Conservation (phyloP, 2,113 vertebrate genomes). For the Zonotrichia leucophrys region DNA sequence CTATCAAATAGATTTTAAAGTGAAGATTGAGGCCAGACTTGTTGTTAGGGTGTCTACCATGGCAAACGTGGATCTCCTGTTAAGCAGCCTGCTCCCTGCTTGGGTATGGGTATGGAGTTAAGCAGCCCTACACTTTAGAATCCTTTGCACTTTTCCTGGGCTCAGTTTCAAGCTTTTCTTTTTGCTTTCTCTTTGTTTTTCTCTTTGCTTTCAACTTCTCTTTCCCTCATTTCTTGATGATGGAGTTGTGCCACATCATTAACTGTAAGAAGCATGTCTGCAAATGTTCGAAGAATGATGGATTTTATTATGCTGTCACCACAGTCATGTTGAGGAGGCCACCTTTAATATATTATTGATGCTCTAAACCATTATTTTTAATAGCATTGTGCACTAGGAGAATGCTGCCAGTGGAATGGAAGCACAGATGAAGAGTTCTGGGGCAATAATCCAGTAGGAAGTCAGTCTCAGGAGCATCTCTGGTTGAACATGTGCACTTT, state of each 20-base stretch:
- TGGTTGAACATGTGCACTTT: neutral
- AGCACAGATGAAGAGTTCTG: neutral
- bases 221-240: neutral
- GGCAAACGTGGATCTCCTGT: neutral
- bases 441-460: neutral
- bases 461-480: neutral
- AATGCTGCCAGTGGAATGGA: neutral
- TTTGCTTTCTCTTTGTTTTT: neutral
- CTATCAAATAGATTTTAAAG: neutral
- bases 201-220: neutral
- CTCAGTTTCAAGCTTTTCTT: neutral
- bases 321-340: neutral
- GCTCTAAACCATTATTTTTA: conserved; percentile 33
- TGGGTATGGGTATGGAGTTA: neutral
- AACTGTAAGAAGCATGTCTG: neutral
- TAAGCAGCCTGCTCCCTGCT: neutral
- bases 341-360: conserved; percentile 32
- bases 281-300: conserved; percentile 39
- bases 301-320: neutral
- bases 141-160: neutral
- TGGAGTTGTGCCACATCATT: conserved; percentile 1
- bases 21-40: neutral
- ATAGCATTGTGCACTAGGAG: neutral
- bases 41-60: neutral
- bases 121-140: neutral